Base-by-base conservation (phyloP, 2,797 vertebrate species). In the Typhlichthys eigenmanni region DNA sequence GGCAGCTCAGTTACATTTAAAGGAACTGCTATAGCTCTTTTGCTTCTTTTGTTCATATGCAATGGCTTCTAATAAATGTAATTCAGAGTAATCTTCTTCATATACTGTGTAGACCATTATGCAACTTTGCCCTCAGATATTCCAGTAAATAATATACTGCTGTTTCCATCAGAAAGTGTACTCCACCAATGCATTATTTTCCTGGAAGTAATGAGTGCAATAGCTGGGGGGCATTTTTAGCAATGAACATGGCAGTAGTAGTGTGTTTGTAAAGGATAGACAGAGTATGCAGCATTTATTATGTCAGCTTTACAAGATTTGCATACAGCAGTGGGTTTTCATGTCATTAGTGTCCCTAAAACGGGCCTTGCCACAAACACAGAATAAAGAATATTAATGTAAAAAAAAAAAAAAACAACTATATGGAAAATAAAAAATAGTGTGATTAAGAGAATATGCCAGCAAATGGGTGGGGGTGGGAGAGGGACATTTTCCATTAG, bases 131-230 rank as follows among this genome's bases (percentile, higher is more conserved):
- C 10, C 13, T 58, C 16, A 58, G 13, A 47, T 47, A 24, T 58
- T 17, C 56, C 6, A 16, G 1, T 58, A 17, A 47, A 5, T 58
- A 17, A 47, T 19, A 32, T 13, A 56, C 52, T 29, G 58, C 43
- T 48, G 14, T 66, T n/a, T 57, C 47, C 29, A 43, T 51, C 51
- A n/a, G 9, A 53, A 19, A 13, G 29, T 45, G 1, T 58, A 10
- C 16, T 57, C 9, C 13, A 24, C 13, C 32, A 49, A 52, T 47
- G 43, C 45, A 50, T 60, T 10, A 14, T 38, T 54, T 56, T 45
- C 53, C 13, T 7, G 56, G 12, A 47, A 29, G 53, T 63, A 32
- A 24, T 19, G 17, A 47, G 34, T 59, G 71, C 64, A n/a, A 66
- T 52, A 43, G 57, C 71, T 49, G 7, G 34, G 29, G 29, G 60